Evolutionary conservation across 2,797 vertebrate species (phyloP), one percentile per base, ranked within the genome.

Genomic region (Otolemur crassicaudatus): DNA sequence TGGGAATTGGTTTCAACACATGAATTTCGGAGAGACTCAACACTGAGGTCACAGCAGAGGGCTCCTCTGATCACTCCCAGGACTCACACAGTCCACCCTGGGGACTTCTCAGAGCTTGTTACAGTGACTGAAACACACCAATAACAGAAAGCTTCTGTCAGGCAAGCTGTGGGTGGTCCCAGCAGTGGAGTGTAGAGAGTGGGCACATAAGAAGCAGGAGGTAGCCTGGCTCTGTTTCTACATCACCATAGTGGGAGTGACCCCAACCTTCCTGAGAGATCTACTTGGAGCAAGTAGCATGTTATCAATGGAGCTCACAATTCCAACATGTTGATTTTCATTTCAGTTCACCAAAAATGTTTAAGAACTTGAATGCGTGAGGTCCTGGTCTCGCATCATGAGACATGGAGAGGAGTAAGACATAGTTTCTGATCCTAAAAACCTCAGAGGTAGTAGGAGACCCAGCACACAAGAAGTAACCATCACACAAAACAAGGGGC

Each of bases 361-460:
- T 75, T 49, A 63, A 93, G 61, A 73, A 46, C 70, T 84, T 75
- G 53, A 79, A 40, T 90, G 72, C 16, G 27, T n/a, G 65, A 92
- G 75, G 79, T 91, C 69, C 34, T 82, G 46, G 23, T 92, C 79
- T 80, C 79, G 80, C 73, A 90, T 61, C 67, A 93, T 69, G 83
- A 96, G 81, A 93, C 29, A 37, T 0, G 20, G 29, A 95, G 91
- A 94, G 85, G 72, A 97, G 63, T 79, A 94, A 87, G 80, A 82
- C 46, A 19, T 0, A 22, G 31, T 80, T 40, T 82, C 85, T 96
- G 85, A 95, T 81, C 58, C 91, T 49, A 37, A 93, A 87, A 96
- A 85, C 80, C 77, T 70, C 53, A 4, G 61, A 75, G 56, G 90
- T 84, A 34, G 31, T 25, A 25, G 22, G 83, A 94, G 81, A 85